phyloP scores from a whole-genome alignment of 2,797 vertebrate genomes.

The Trachops cirrhosus region DNA sequence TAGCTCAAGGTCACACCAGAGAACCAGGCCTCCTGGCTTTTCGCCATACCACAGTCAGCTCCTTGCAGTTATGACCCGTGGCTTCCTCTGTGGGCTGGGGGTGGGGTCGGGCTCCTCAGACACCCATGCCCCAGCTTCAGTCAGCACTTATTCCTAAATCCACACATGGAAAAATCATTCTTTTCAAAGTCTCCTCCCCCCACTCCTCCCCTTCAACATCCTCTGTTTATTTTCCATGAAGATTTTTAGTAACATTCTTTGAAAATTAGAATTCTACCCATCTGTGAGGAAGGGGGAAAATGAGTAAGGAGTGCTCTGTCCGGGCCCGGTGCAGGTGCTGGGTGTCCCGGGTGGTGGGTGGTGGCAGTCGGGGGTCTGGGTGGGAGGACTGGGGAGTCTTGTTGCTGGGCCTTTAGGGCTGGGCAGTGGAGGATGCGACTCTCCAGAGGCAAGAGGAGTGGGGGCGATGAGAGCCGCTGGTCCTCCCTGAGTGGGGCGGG shows the following conservation, averaged over 20 bases:
- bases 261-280: background rate
- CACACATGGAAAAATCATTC: background rate
- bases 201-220: background rate
- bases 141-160: background rate
- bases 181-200: background rate
- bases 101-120: background rate
- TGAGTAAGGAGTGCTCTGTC: background rate
- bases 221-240: background rate
- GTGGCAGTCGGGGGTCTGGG: background rate
- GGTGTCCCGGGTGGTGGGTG: background rate
- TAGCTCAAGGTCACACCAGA: background rate
- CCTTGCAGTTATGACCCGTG: background rate
- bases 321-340: background rate
- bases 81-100: background rate
- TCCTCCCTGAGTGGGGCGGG: background rate
- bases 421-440: background rate
- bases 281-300: background rate
- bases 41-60: background rate
- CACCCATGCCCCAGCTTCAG: background rate
- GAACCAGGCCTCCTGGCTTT: background rate
- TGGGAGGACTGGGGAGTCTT: background rate
- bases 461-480: background rate
- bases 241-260: slow-evolving; percentile 25
- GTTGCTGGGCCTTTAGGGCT: background rate
- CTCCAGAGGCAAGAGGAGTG: background rate